Evolutionary conservation across 2,888 invertebrate species (phyloP).

Genomic region (Eutolmus rufibarbis): DNA sequence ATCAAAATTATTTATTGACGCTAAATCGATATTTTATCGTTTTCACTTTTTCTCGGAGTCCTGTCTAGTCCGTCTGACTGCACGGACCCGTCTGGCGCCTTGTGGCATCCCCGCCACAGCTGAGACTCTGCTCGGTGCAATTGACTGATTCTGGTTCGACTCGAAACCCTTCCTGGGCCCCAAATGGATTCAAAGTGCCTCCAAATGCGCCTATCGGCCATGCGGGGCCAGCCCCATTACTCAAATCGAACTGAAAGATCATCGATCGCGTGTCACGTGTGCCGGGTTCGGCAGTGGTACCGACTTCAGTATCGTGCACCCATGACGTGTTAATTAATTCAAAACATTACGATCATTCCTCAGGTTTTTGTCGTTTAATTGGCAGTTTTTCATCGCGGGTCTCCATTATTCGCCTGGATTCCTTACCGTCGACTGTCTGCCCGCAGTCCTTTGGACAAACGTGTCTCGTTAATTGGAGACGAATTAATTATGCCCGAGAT

Average conservation of each 20-base stretch:
- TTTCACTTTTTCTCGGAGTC: slow-evolving; percentile 17
- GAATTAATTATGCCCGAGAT: slow-evolving; percentile 29
- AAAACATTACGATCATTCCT: slow-evolving; percentile 38
- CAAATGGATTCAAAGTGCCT: neutral
- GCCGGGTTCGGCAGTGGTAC: neutral
- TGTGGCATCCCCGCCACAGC: neutral
- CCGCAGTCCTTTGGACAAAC: neutral
- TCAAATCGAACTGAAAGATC: slow-evolving; percentile 14
- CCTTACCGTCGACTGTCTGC: neutral
- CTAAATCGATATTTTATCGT: slow-evolving; percentile 50
- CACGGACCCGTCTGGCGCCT: slow-evolving; percentile 27
- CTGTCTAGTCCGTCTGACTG: neutral
- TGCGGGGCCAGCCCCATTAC: neutral
- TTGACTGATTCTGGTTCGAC: neutral
- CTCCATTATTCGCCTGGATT: neutral
- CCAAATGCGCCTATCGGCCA: neutral
- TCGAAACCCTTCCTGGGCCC: neutral
- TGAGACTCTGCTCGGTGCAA: neutral
- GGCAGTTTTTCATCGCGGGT: slow-evolving; percentile 36
- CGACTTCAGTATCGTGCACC: neutral
- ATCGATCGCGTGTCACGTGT: neutral
- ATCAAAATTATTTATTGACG: slow-evolving; percentile 52
- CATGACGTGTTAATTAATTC: slow-evolving; percentile 41
- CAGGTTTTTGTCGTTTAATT: slow-evolving; percentile 40
- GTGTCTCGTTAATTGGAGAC: slow-evolving; percentile 24